Base-by-base conservation (phyloP, 2,113 vertebrate genomes). In the Amblyopsis rosae region DNA sequence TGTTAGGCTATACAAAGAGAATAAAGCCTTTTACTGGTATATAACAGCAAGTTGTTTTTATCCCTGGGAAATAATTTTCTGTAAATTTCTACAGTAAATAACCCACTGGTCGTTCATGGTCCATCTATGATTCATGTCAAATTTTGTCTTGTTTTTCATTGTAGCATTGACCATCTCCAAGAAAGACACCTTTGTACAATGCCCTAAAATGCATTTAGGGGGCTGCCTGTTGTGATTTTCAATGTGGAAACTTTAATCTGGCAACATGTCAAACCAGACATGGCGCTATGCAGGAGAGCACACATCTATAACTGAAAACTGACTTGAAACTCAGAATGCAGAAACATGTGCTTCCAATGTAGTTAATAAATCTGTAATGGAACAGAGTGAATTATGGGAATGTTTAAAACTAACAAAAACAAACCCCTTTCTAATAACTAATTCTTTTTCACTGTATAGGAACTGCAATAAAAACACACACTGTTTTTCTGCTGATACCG, bases 401-500 rank as follows among this genome's bases (percentile, higher is more conserved):
- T 55, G 53, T 16, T 17, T 9, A 46, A 59, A 64, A 13, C n/a
- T 66, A 4, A 59, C 7, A 11, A 55, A 12, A 16, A 59, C 50
- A 16, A 48, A 59, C 9, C 35, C 56, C 61, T 57, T 53, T 13
- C 69, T 66, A 49, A 66, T 11, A 10, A 16, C 1, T 10, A 46
- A 58, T 6, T 4, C 8, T 0, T 12, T 68, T 45, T 67, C 35
- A 58, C 51, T 70, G 16, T 48, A 16, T 59, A 56, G 60, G 11
- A 4, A 8, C 45, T 53, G n/a, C 32, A 46, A 1, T 3, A 65
- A 73, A 69, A 68, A 66, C 64, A 17, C 73, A 16, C 9, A 50
- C 62, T 45, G 65, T 4, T 51, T 0, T 0, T 68, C 62, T 67
- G 66, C 81, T 65, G 64, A 77, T 51, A 67, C 49, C 60, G 13